Base-by-base conservation (phyloP, 1,140 invertebrate species). In the Zaprionus ornatus region DNA sequence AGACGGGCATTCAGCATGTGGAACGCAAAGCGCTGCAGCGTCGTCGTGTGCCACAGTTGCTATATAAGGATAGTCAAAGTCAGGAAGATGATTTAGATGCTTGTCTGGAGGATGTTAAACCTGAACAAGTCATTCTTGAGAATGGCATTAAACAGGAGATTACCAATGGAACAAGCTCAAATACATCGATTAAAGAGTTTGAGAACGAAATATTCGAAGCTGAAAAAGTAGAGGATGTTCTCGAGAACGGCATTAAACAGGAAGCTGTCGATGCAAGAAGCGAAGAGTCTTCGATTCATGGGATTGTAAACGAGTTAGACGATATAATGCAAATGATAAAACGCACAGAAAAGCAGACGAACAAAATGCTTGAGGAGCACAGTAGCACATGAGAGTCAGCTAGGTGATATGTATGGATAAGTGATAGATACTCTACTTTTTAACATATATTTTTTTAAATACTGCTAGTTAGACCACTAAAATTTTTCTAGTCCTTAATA, bases 21-120 rank as follows among this genome's bases (percentile, higher is more conserved):
- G 60, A 80, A 50, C 54, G 63, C 19, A 83, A 77, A 21, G 76
- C 63, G 7, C 55, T 60, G 9, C 70, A 76, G 56, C 81, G 85
- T 7, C 40, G 55, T 0, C 55, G 9, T 2, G 40, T 60, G 7
- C 60, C 76, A 10, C 37, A 67, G 3, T 15, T 90, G 7, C 29
- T 78, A 25, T 92, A 77, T 27, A 80, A 80, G 62, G 77, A 66
- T 7, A 78, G 74, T 13, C 74, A 92, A 35, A 92, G 91, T 54
- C 81, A 90, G 42, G 90, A 91, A 29, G 48, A 62, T 2, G n/a
- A 55, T 5, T 5, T 70, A 1, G 52, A 50, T 1, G 57, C 59
- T 0, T 42, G 40, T 9, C 13, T 73, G 1, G 3, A 35, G 12
- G n/a, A 13, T 3, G n/a, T 55, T 21, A 27, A 29, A 10, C 3